Conservation (phyloP, 2,797 vertebrate genomes). For the Cuniculus paca region DNA sequence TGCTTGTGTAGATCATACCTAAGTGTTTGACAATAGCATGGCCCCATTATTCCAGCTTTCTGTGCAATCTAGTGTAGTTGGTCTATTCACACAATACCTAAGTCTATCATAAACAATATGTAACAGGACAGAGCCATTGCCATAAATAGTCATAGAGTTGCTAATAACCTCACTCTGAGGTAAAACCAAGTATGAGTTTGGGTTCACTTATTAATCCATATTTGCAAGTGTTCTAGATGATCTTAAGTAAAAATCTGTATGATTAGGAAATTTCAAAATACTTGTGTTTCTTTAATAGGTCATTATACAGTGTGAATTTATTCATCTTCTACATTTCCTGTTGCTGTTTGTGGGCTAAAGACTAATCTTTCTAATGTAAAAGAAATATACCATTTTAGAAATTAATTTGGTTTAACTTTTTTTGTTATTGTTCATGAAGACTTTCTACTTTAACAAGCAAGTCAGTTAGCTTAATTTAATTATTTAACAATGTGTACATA, state of each 20-base stretch:
- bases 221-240: conserved; percentile 28
- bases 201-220: not conserved
- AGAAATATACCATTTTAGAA: not conserved
- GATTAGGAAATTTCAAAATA: not conserved
- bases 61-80: not conserved
- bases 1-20: not conserved
- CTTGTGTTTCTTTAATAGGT: not conserved
- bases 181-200: not conserved
- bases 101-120: not conserved
- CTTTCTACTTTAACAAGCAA: not conserved
- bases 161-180: not conserved
- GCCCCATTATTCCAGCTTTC: not conserved
- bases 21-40: not conserved
- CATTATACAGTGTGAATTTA: conserved; percentile 21
- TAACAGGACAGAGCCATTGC: not conserved
- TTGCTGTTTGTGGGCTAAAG: not conserved
- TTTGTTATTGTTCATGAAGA: not conserved
- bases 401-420: not conserved
- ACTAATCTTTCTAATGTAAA: conserved; percentile 25
- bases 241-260: not conserved
- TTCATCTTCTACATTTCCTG: not conserved
- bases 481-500: not conserved
- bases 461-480: not conserved
- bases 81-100: not conserved
- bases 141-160: not conserved